These are phyloP conservation scores for Rissa tridactyla DNA, from an alignment of 2,113 vertebrate species.

Conservation along the genomic window DNA sequence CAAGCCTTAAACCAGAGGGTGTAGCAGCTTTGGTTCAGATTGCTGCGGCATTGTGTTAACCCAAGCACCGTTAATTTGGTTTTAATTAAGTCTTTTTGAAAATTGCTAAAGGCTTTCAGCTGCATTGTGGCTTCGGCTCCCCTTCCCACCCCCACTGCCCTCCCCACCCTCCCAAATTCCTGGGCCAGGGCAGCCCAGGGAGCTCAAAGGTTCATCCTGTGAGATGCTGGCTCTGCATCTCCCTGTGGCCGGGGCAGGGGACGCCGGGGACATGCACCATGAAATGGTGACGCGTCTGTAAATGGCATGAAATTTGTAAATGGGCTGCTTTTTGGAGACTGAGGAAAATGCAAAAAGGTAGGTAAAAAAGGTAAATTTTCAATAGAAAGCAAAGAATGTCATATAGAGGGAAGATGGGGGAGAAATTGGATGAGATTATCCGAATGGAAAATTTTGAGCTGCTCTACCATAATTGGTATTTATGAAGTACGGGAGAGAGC, in stretches of 20 bases:
- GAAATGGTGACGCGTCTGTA: accelerated
- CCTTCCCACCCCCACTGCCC: accelerated
- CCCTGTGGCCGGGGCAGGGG: accelerated
- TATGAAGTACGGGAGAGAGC: neutral
- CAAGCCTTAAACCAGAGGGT: neutral
- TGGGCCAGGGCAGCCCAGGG: accelerated
- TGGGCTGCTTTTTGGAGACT: neutral
- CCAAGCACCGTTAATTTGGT: too few species aligned
- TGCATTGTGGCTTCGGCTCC: neutral
- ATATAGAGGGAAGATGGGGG: accelerated
- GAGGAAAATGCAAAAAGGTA: accelerated
- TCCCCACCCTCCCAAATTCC: neutral
- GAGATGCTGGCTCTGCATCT: neutral
- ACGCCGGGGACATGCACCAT: accelerated
- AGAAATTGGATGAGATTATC: neutral
- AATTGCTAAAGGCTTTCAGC: neutral
- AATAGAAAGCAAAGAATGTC: neutral
- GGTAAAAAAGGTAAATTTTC: accelerated
- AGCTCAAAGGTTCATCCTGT: neutral
- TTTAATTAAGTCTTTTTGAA: neutral
- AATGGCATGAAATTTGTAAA: neutral
- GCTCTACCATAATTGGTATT: neutral
- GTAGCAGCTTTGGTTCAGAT: neutral
- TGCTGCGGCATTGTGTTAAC: neutral
- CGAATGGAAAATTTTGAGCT: neutral